Conservation (phyloP, 1,140 invertebrate species). For the Caerostris darwini region DNA sequence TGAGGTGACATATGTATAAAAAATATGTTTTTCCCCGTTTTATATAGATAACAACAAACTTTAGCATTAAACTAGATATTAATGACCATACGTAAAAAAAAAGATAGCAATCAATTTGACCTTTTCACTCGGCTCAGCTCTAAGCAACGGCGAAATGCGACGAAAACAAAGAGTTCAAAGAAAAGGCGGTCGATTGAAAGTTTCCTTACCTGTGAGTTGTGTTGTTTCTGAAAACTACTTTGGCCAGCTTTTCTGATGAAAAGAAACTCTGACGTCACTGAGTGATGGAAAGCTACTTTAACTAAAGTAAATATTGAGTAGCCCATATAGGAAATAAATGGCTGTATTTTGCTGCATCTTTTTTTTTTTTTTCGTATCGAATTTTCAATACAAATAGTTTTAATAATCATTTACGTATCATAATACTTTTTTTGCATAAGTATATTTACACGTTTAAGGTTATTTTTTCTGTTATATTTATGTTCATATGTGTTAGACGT, state of each 20-base stretch:
- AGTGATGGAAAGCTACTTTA: not conserved
- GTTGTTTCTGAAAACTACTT: not conserved
- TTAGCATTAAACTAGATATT: not conserved
- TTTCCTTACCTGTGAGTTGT: not conserved
- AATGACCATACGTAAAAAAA: not conserved
- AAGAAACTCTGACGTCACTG: not conserved
- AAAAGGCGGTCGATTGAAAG: constrained; percentile 45
- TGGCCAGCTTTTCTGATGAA: not conserved
- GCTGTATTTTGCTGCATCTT: not conserved
- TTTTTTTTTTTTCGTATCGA: not conserved
- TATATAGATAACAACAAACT: too few relatives aligned
- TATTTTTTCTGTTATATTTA: too few relatives aligned
- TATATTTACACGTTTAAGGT: too few relatives aligned
- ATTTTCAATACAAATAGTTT: too few relatives aligned
- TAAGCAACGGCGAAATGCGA: constrained; percentile 58
- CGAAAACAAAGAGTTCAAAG: constrained; percentile 64
- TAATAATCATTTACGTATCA: too few relatives aligned
- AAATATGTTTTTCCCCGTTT: too few relatives aligned
- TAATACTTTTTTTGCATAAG: too few relatives aligned
- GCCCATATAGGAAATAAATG: not conserved
- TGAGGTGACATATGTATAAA: too few relatives aligned
- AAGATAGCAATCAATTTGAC: not conserved
- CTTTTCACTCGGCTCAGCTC: constrained; percentile 24
- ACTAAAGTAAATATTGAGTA: not conserved
- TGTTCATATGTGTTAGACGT: too few relatives aligned